Evolutionary conservation across 2,888 invertebrate species (phyloP).

Genomic region (Torymus aiolomorphi): DNA sequence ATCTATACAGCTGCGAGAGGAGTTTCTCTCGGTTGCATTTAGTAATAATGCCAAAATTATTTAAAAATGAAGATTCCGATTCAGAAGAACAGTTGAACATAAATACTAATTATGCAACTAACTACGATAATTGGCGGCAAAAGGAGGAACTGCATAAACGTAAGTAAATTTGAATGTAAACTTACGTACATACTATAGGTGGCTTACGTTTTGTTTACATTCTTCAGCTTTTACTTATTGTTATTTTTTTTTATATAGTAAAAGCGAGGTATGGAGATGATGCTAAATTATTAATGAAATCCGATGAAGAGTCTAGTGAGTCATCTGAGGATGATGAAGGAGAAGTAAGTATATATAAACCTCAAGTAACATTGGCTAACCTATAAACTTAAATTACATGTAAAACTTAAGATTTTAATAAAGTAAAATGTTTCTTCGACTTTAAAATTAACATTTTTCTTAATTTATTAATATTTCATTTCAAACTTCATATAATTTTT

Average conservation of each 20-base stretch:
- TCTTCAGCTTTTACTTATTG: conserved; percentile 24
- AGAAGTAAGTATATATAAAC: conserved; percentile 73
- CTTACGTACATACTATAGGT: no score
- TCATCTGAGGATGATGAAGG: conserved; percentile 81
- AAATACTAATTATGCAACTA: conserved; percentile 88
- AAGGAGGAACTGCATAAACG: conserved; percentile 91
- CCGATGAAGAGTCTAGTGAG: conserved; percentile 75
- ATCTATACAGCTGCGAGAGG: no score
- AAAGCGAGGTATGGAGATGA: conserved; percentile 85
- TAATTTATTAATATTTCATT: no score
- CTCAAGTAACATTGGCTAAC: no score
- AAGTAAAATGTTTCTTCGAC: no score
- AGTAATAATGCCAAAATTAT: conserved; percentile 75
- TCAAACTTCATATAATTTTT: no score
- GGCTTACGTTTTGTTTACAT: no score
- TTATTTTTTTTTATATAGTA: conserved; percentile 76
- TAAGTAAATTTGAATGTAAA: conserved; percentile 74
- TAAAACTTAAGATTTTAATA: no score
- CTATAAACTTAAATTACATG: no score
- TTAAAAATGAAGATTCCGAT: conserved; percentile 78
- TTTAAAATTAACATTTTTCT: neutral
- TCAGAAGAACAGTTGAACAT: conserved; percentile 80
- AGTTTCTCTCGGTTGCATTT: no score
- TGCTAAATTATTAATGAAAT: conserved; percentile 72
- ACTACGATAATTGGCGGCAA: conserved; percentile 88